Percentiles rank a stretch among this genome's conserved stretches.
phyloP scores from a whole-genome alignment of 2,888 invertebrate species.

The Caenorhabditis uteleia region DNA sequence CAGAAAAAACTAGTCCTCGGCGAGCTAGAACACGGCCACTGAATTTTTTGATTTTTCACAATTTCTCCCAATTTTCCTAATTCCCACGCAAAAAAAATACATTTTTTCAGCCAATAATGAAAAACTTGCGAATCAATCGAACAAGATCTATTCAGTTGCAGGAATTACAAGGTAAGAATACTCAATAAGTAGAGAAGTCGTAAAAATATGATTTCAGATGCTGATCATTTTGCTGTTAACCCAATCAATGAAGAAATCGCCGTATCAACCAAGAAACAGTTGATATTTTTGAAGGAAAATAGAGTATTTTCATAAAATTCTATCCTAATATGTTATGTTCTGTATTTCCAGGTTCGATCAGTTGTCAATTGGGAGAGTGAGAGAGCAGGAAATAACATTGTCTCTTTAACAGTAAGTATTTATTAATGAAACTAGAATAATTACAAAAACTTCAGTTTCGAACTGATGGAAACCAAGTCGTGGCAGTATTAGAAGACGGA shows the following conservation, averaged over 20 bases:
- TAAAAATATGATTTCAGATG: conserved; percentile 1
- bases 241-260: conserved; percentile 16
- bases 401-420: conserved; percentile 5
- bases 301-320: background rate
- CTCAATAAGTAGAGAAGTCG: too few species aligned
- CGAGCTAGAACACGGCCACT: too few species aligned
- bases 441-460: conserved; percentile 15
- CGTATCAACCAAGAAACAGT: conserved; percentile 10
- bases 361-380: conserved; percentile 9
- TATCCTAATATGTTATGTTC: background rate
- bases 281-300: conserved; percentile 14
- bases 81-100: too few species aligned
- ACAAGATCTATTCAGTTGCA: too few species aligned
- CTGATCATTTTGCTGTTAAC: conserved; percentile 20
- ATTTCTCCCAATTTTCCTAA: too few species aligned
- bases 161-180: too few species aligned
- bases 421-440: background rate
- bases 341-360: conserved; percentile 4
- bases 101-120: too few species aligned
- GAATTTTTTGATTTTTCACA: too few species aligned
- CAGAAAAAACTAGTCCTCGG: too few species aligned
- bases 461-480: conserved; percentile 19
- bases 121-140: too few species aligned
- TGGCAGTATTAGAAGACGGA: conserved; percentile 24
- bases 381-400: background rate